Base-by-base conservation (phyloP, 2,113 vertebrate species). In the Heloderma charlesbogerti region DNA sequence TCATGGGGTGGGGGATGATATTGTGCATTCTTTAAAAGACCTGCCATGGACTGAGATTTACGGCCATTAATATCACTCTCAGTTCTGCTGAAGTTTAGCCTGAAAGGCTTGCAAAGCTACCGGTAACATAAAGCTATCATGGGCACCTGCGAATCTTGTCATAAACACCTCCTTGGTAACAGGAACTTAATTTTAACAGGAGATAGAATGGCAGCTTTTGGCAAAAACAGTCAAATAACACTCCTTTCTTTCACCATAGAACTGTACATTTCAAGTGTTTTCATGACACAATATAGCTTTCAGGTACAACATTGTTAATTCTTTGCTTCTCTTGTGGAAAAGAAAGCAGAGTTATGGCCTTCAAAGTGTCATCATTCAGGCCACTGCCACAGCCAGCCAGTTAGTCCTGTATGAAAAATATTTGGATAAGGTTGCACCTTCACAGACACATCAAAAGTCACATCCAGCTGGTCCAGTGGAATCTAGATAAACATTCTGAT, bases 21-120 rank as follows among this genome's bases (percentile, higher is more conserved):
- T 84, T 89, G 92, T 78, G 89, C 90, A 88, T 86, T 77, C 16
- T 92, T 95, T 91, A 94, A 79, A 75, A 86, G 89, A 91, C 91
- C 90, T 92, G 92, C 86, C 78, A 60, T 1, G 2, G 84, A 83
- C 0, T 1, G n/a, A 84, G 85, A 91, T 94, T 95, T 96, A 88
- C 89, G 94, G 69, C 86, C 92, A 80, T 94, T 96, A 95, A 92
- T 90, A 95, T 92, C 83, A 75, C 92, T 91, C 96, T 94, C 72
- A 92, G 82, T 96, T 94, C 82, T 43, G 74, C 74, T 77, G 90
- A 92, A 4, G 91, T 92, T 91, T 92, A 93, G 82, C 91, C 84
- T 54, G 79, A 93, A 93, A 95, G 90, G 66, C 77, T 37, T 60
- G 78, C 6, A 92, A 88, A 91, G 89, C 37, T 87, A 92, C 31